Conservation (phyloP, 2,113 vertebrate genomes). For the Dicrurus megarhynchus region DNA sequence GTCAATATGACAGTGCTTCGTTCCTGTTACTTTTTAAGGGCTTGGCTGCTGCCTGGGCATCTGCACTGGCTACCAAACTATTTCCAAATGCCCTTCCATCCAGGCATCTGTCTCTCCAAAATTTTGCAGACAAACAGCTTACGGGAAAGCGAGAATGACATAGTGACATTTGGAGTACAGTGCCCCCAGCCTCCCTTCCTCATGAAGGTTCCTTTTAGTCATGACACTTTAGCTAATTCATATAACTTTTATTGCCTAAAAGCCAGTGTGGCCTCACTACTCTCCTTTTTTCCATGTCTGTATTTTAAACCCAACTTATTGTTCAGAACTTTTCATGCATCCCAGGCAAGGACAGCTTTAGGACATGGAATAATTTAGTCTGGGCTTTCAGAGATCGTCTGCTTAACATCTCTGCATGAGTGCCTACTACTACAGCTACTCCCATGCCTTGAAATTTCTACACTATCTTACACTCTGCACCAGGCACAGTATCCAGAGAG, state of each 20-base stretch:
- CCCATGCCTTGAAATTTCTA: background rate
- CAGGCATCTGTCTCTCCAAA: background rate
- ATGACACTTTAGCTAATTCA: background rate
- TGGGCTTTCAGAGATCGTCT: background rate
- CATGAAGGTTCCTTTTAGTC: background rate
- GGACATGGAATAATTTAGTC: background rate
- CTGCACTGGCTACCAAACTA: background rate
- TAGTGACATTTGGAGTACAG: background rate
- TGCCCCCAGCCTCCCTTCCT: background rate
- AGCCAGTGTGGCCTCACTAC: background rate
- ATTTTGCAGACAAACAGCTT: background rate
- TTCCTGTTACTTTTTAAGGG: background rate
- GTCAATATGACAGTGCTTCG: background rate
- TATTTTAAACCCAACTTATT: background rate
- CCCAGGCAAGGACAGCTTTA: background rate
- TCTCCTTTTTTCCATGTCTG: background rate
- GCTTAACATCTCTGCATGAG: background rate
- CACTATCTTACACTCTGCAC: background rate
- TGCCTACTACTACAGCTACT: background rate
- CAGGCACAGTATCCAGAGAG: background rate
- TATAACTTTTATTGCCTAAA: background rate
- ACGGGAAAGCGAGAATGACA: background rate
- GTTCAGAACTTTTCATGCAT: background rate
- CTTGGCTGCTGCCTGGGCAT: background rate
- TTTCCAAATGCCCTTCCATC: background rate